Conservation (phyloP, 92 coral and sea anemone genomes). For the Epizoanthus fatuus region DNA sequence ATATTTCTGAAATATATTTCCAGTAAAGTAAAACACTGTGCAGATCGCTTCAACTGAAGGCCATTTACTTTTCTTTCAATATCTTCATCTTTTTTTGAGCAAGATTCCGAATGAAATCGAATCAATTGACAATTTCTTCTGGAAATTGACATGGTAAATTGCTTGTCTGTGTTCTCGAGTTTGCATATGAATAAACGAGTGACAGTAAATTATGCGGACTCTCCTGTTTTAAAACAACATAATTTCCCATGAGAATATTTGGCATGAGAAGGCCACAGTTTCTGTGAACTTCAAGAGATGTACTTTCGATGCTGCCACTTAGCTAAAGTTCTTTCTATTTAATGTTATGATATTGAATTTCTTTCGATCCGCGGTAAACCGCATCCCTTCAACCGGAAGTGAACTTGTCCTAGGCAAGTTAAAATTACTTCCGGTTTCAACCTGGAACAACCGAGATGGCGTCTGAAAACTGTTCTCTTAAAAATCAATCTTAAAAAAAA, state of each 20-base stretch:
- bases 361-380: conserved; percentile 31
- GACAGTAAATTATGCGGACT: conserved; percentile 21
- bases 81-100: neutral
- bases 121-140: neutral
- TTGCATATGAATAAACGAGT: conserved; percentile 36
- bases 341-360: conserved; percentile 46
- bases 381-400: conserved; percentile 27
- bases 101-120: neutral
- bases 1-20: neutral
- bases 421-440: conserved; percentile 28
- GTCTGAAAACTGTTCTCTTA: neutral
- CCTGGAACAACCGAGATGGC: neutral
- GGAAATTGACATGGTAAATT: conserved; percentile 15
- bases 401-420: conserved; percentile 18
- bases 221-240: conserved; percentile 16
- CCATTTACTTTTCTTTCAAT: neutral
- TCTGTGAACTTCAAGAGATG: neutral
- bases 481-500: too few relatives aligned
- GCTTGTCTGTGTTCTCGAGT: conserved; percentile 6
- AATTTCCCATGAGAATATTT: conserved; percentile 42
- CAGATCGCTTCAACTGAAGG: conserved; percentile 8
- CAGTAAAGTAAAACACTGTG: neutral
- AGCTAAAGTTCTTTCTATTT: neutral
- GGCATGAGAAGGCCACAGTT: neutral
- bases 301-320: conserved; percentile 16